Percentiles rank a stretch among this genome's conserved stretches.
These are phyloP conservation scores for Naja naja DNA, from an alignment of 2,113 vertebrate species.

Conservation along the genomic window DNA sequence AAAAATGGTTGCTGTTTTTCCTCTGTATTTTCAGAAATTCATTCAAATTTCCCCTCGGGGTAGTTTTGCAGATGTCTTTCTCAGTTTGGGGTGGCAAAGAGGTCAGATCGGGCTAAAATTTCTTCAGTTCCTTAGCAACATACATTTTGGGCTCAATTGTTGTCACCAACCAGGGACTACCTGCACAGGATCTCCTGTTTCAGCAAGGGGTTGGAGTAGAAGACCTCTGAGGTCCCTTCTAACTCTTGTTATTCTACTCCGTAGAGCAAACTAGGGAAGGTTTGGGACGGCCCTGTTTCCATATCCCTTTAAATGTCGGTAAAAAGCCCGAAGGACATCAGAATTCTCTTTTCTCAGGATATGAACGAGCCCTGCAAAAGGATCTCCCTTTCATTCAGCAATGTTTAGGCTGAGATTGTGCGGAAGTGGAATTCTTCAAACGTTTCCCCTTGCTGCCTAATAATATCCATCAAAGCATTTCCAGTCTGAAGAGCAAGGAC, in stretches of 20 bases:
- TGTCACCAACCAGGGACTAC: neutral
- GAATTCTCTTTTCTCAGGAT: accelerated
- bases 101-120: neutral
- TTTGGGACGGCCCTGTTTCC: neutral
- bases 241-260: neutral
- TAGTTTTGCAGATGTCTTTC: neutral
- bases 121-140: neutral
- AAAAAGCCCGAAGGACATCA: neutral
- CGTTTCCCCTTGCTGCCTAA: conserved; percentile 65
- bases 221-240: neutral
- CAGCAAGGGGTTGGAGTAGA: neutral
- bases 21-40: neutral
- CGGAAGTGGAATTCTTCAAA: conserved; percentile 64
- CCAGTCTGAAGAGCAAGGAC: conserved; percentile 58
- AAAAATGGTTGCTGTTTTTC: neutral
- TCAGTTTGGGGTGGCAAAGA: neutral
- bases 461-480: conserved; percentile 73
- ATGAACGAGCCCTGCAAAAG: conserved; percentile 52
- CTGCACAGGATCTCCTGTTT: neutral
- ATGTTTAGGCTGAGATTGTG: conserved; percentile 43
- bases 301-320: accelerated
- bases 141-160: neutral
- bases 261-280: neutral
- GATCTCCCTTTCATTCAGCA: conserved; percentile 55
- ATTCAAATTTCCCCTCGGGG: neutral